A percentile compares a stretch with the other conserved stretches of the same genome.
Conservation (phyloP, 1,140 invertebrate genomes). For the Triops longicaudatus region DNA sequence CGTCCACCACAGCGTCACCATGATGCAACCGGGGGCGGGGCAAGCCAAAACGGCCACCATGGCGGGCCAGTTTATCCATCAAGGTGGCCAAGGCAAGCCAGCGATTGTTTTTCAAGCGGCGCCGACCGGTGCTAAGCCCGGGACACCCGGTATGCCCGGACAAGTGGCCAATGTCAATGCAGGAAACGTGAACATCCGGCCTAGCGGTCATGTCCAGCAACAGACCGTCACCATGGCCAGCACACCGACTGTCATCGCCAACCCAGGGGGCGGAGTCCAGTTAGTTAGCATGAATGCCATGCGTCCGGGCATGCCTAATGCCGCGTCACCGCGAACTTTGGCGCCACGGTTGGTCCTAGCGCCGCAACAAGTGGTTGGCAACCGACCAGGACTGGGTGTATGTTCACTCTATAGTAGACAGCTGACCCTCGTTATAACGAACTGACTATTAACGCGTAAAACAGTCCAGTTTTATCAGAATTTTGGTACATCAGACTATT, state of each 20-base stretch:
- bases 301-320: slow-evolving; percentile 43
- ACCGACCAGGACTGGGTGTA: slow-evolving; percentile 67
- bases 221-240: slow-evolving; percentile 3
- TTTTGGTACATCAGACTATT: no score
- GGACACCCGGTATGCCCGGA: neutral
- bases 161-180: neutral
- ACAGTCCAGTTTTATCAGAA: no score
- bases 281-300: slow-evolving; percentile 68
- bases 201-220: slow-evolving; percentile 10
- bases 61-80: neutral
- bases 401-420: slow-evolving; percentile 53
- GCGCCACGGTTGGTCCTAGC: slow-evolving; percentile 68
- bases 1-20: neutral
- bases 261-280: slow-evolving; percentile 46
- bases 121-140: neutral
- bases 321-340: slow-evolving; percentile 42
- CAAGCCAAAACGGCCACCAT: neutral
- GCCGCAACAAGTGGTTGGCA: slow-evolving; percentile 65
- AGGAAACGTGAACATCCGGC: neutral
- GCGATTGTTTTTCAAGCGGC: neutral
- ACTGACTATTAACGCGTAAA: no score
- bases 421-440: no score
- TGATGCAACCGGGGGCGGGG: neutral
- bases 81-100: neutral
- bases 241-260: slow-evolving; percentile 23